phyloP scores from a whole-genome alignment of 2,797 vertebrate genomes.

The Rhinophrynus dorsalis region DNA sequence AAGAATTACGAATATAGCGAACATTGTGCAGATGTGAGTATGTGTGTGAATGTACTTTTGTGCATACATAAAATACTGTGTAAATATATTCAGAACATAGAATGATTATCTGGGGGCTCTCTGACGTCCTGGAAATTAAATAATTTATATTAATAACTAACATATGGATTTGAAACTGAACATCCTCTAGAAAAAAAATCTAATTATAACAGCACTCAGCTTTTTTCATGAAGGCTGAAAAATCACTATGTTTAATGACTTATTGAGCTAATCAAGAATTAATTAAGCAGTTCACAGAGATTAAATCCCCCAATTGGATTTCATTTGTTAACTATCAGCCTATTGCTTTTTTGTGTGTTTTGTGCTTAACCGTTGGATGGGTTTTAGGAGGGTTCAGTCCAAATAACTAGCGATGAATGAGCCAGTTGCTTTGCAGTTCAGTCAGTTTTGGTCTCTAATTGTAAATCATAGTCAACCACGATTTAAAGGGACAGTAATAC shows the following conservation, averaged over 20 bases:
- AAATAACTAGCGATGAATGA: too few relatives aligned
- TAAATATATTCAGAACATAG: conserved; percentile 41
- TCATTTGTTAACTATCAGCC: conserved; percentile 24
- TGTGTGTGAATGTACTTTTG: too few relatives aligned
- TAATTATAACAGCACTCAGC: conserved; percentile 75
- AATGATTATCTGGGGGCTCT: conserved; percentile 62
- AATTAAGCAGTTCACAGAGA: conserved; percentile 76
- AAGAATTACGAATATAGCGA: too few relatives aligned
- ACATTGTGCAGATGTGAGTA: too few relatives aligned
- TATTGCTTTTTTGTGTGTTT: too few relatives aligned
- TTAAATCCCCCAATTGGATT: conserved; percentile 72
- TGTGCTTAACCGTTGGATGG: too few relatives aligned
- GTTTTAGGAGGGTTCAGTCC: too few relatives aligned
- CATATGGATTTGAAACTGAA: conserved; percentile 70
- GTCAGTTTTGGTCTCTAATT: too few relatives aligned
- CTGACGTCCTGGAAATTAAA: conserved; percentile 65
- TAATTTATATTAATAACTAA: conserved; percentile 66
- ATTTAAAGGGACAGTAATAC: too few relatives aligned
- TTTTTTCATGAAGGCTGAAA: conserved; percentile 67
- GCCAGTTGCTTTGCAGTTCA: too few relatives aligned
- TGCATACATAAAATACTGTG: conserved; percentile 23
- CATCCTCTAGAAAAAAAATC: conserved; percentile 71
- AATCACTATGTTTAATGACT: conserved; percentile 74
- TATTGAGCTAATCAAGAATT: conserved; percentile 79
- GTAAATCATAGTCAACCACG: too few relatives aligned